Evolutionary conservation across 2,113 vertebrate genomes (phyloP).

Genomic region (Hystrix brachyura): DNA sequence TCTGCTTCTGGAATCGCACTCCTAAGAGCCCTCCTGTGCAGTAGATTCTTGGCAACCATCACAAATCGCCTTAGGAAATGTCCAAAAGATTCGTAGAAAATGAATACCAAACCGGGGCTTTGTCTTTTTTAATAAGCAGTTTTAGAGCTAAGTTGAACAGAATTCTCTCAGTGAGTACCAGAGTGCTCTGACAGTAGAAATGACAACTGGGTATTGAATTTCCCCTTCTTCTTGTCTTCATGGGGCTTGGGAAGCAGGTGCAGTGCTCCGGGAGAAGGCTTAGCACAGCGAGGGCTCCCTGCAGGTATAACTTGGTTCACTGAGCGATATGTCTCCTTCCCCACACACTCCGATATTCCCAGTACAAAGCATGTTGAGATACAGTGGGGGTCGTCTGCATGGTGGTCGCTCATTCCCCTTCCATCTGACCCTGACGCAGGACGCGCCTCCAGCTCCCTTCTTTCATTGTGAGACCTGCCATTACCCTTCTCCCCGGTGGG

Average conservation of each 20-base stretch:
- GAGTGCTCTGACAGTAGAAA: background rate
- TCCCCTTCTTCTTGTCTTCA: background rate
- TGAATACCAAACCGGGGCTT: background rate
- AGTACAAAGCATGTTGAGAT: accelerated
- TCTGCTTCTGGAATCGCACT: background rate
- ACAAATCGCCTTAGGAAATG: background rate
- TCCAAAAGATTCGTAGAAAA: background rate
- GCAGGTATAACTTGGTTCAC: background rate
- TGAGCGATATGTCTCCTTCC: accelerated
- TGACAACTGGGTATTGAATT: background rate
- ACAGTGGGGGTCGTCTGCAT: background rate
- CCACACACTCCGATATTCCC: no score
- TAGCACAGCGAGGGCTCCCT: background rate
- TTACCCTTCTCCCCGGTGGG: background rate
- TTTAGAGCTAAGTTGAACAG: background rate
- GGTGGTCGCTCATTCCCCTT: background rate
- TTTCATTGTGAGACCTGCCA: background rate
- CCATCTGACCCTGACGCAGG: background rate
- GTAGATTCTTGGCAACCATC: background rate
- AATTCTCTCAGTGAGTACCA: background rate
- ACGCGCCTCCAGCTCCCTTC: slow-evolving; percentile 27
- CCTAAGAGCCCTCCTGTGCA: background rate
- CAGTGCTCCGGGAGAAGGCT: background rate
- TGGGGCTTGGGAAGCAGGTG: background rate
- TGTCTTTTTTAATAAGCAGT: background rate